Evolutionary conservation across 2,888 invertebrate genomes (phyloP), one percentile per base, ranked within the genome.

Genomic region (Lycophotia porphyrea): DNA sequence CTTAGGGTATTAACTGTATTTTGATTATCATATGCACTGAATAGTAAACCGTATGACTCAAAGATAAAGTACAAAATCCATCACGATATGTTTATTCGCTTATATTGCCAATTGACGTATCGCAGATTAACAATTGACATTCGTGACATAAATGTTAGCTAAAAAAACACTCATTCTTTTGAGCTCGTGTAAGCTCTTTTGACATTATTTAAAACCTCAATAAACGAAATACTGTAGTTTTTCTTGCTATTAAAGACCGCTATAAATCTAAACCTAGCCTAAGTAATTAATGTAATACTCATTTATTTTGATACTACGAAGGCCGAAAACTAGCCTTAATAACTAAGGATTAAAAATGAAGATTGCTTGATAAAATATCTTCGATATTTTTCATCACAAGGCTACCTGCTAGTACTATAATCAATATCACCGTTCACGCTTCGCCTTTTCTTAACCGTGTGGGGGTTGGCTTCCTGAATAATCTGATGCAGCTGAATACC

Each of bases 41-140:
- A 74, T 66, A 58, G 1, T 69, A 27, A 75, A 61, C 55, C 58
- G 9, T 68, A 61, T 4, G 0, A 0, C 5, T 21, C 0, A 18
- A 0, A 21, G 0, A 39, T 76, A 67, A 36, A 64, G 72, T 49
- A 31, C 2, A 1, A 58, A 68, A 44, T 74, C 36, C 55, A 68
- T 44, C 21, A 52, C 13, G 31, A 42, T 15, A 36, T 44, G 3
- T 34, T 71, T 36, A 36, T 34, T 61, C 8, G 52, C n/a, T 27
- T 34, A 1, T 47, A 21, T 52, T 31, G 31, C 15, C 52, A 47
- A 75, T 67, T 74, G 75, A 85, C 60, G 67, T 64, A 70, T 70
- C 69, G 58, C 39, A 47, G 42, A 70, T 84, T 71, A 78, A 70
- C 36, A 42, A 70, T 72, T 78, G 75, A 72, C 74, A 66, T 1